Evolutionary conservation across 2,797 vertebrate species (phyloP).

Genomic region (Sebastes hopkinsi): DNA sequence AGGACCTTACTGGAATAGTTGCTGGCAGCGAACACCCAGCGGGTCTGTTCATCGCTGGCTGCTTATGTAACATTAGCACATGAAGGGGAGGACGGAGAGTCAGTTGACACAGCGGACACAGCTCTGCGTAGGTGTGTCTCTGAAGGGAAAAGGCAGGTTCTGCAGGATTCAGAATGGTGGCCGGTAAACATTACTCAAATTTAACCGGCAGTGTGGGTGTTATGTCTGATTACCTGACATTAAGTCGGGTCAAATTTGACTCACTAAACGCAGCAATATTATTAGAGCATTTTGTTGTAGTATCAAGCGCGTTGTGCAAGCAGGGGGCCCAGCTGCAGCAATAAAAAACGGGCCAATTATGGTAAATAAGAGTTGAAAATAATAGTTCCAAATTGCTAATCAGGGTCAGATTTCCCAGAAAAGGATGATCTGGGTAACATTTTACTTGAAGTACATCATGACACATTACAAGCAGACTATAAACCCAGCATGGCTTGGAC

Average conservation of each 20-base stretch:
- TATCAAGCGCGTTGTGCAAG: not conserved
- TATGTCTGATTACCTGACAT: not conserved
- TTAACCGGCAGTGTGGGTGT: not conserved
- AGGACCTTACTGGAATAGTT: constrained; percentile 33
- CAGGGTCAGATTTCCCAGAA: constrained; percentile 26
- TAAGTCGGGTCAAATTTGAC: not conserved
- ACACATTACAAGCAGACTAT: not conserved
- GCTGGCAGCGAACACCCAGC: constrained; percentile 26
- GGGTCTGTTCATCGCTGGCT: not conserved
- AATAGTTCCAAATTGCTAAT: not conserved
- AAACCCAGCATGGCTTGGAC: not conserved
- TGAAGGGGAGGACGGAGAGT: constrained; percentile 5
- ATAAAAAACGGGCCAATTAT: constrained; percentile 4
- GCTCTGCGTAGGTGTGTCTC: not conserved
- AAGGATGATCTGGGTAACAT: not conserved
- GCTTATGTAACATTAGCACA: constrained; percentile 32
- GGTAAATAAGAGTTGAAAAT: constrained; percentile 3
- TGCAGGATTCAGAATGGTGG: not conserved
- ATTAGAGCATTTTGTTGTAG: not conserved
- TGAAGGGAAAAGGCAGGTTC: not conserved
- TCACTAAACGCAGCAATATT: not conserved
- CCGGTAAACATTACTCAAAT: not conserved
- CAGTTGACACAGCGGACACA: too few relatives aligned
- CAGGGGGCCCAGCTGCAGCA: not conserved
- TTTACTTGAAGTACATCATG: not conserved